Evolutionary conservation across 2,113 vertebrate genomes (phyloP).

Genomic region (Calyptommatus sinebrachiatus): DNA sequence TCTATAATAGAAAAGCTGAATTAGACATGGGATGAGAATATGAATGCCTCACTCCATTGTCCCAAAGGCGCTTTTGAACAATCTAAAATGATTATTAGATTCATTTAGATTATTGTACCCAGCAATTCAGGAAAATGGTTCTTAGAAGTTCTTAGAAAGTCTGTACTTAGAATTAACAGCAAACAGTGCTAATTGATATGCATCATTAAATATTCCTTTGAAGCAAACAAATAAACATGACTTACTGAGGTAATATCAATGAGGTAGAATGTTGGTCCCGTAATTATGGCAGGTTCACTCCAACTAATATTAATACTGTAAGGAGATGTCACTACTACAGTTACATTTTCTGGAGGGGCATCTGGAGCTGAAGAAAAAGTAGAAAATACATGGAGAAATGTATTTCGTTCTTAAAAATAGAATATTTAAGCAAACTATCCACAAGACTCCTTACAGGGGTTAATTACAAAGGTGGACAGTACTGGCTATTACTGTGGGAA

Average conservation of each 20-base stretch:
- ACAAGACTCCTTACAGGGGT: no score
- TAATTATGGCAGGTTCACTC: slow-evolving; percentile 82
- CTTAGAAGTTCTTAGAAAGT: background rate
- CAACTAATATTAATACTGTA: slow-evolving; percentile 83
- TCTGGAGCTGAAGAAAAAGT: slow-evolving; percentile 81
- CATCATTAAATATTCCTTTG: background rate
- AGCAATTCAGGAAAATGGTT: no score
- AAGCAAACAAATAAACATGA: slow-evolving; percentile 3
- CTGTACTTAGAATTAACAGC: background rate
- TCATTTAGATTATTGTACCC: no score
- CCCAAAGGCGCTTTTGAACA: no score
- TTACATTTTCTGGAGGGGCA: slow-evolving; percentile 81
- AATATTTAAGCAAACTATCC: background rate
- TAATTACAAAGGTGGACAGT: no score
- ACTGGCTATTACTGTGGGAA: no score
- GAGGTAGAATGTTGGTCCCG: slow-evolving; percentile 89
- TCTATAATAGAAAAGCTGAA: no score
- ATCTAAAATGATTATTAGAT: no score
- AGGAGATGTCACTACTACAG: slow-evolving; percentile 77
- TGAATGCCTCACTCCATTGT: no score
- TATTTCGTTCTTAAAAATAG: slow-evolving; percentile 8
- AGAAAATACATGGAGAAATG: background rate
- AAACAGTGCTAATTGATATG: background rate
- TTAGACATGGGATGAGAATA: no score
- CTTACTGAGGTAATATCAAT: slow-evolving; percentile 81